Conservation (phyloP, 2,888 invertebrate genomes). For the Steromphala cineraria region DNA sequence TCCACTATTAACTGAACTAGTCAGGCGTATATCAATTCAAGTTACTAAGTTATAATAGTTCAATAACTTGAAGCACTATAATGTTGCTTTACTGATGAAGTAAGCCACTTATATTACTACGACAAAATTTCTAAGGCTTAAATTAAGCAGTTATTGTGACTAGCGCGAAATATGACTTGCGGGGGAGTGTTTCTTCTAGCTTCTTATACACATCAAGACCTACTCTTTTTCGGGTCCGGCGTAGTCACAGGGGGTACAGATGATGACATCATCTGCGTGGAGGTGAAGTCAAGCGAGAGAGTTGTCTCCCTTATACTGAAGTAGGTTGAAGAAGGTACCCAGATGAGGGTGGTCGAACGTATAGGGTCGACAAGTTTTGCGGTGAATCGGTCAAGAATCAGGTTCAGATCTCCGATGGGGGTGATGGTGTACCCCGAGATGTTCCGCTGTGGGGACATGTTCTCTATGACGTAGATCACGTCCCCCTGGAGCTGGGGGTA, state of each 20-base stretch:
- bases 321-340: background rate
- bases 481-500: background rate
- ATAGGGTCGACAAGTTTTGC: background rate
- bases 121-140: too few species aligned
- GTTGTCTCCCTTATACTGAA: background rate
- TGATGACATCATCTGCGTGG: background rate
- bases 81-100: too few species aligned
- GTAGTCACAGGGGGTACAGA: background rate
- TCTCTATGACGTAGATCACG: slow-evolving; percentile 26
- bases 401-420: slow-evolving; percentile 15
- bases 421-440: slow-evolving; percentile 25
- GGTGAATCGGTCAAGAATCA: background rate
- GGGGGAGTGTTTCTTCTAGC: too few species aligned
- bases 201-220: background rate
- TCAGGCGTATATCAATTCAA: too few species aligned
- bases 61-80: too few species aligned
- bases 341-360: background rate
- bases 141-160: too few species aligned
- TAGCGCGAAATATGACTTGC: too few species aligned
- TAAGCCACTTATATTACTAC: too few species aligned
- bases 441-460: slow-evolving; percentile 23
- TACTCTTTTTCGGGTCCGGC: background rate
- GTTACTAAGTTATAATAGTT: too few species aligned
- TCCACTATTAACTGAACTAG: too few species aligned
- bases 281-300: background rate